Evolutionary conservation across 2,888 invertebrate species (phyloP).

Genomic region (Sphinx pinastri): DNA sequence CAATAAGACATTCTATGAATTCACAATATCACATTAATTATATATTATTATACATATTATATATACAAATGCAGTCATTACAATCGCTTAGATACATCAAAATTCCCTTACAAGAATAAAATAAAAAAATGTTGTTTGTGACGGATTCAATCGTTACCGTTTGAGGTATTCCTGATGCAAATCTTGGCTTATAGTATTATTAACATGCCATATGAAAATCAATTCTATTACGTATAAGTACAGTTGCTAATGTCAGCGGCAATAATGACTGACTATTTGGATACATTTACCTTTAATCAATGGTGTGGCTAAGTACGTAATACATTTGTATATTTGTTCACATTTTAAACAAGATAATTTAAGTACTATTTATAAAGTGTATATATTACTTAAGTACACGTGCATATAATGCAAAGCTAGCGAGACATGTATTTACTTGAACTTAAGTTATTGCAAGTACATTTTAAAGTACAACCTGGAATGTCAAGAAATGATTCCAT

Average conservation of each 20-base stretch:
- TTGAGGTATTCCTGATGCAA: not conserved
- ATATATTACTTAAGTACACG: slow-evolving; percentile 25
- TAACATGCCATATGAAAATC: not conserved
- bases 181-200: not conserved
- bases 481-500: slow-evolving; percentile 39
- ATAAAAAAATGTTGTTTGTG: not conserved
- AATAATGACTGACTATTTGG: slow-evolving; percentile 22
- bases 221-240: not conserved
- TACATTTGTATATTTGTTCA: slow-evolving; percentile 21
- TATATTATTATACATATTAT: not conserved
- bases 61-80: slow-evolving; percentile 23
- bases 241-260: not conserved
- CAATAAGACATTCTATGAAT: slow-evolving; percentile 24
- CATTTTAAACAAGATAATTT: slow-evolving; percentile 14
- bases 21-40: slow-evolving; percentile 25
- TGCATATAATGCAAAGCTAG: slow-evolving; percentile 43
- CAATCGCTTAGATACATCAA: slow-evolving; percentile 3
- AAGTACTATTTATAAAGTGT: slow-evolving; percentile 22
- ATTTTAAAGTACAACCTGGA: slow-evolving; percentile 43
- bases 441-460: slow-evolving; percentile 11
- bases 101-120: slow-evolving; percentile 3
- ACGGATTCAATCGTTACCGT: slow-evolving; percentile 3
- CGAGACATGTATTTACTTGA: slow-evolving; percentile 20
- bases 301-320: slow-evolving; percentile 16
- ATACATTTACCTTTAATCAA: slow-evolving; percentile 12